Base-by-base conservation (phyloP, 2,113 vertebrate genomes). In the Callithrix jacchus region DNA sequence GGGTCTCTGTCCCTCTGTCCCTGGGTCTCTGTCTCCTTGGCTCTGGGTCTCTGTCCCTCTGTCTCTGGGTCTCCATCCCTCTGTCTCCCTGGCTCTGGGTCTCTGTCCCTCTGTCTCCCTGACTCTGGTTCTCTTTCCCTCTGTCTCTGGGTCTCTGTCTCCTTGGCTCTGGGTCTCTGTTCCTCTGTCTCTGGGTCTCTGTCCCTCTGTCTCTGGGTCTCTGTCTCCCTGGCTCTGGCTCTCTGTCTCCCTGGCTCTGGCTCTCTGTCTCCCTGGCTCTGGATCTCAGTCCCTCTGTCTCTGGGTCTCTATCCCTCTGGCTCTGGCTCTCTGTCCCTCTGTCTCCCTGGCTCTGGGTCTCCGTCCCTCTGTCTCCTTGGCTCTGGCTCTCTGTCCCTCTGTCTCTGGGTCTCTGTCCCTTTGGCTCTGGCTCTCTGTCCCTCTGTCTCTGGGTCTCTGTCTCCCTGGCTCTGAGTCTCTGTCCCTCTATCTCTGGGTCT, bases 401-500 rank as follows among this genome's bases (percentile, higher is more conserved):
- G 1, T 30, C 25, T 4, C 61, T 27, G 61, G 23, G 61, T 64
- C 25, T 64, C 8, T 45, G 45, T 47, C 45, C 7, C 45, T 13
- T 27, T 30, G 56, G 13, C 61, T 13, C 61, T 64, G 61, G 1
- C 27, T 30, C 61, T 30, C 27, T 64, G 61, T 64, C 61, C 11
- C 4, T 10, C 58, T 64, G 23, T 27, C 1, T 30, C 61, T 64
- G 61, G 0, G 3, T 64, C 37, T 85, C 27, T 42, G 5, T 25
- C 71, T 23, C 37, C 6, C 37, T 27, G n/a, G 20, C 68, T n/a
- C 8, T 66, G 8, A 4, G n/a, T 37, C n/a, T 37, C n/a, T 71
- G 68, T 21, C 18, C 1, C 68, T 4, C 18, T 4, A 0, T n/a
- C 6, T n/a, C 32, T 68, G 32, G 0, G 16, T 35, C 32, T 8